Base-by-base conservation (phyloP, 2,113 vertebrate genomes). In the Sminthopsis crassicaudata region DNA sequence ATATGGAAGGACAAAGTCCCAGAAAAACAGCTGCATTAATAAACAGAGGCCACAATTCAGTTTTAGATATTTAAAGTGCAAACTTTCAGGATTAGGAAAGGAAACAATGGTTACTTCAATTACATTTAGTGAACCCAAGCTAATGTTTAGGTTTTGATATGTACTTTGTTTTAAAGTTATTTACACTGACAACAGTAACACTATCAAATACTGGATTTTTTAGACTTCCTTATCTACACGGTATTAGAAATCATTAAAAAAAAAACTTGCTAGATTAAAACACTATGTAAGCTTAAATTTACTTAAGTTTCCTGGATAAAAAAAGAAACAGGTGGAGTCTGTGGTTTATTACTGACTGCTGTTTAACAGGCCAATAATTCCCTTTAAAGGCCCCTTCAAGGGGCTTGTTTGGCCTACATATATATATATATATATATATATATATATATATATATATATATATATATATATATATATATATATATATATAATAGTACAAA, bases 41-140 rank as follows among this genome's bases (percentile, higher is more conserved):
- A 94, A 23, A 94, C 36, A n/a, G 24, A 95, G 46, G 95, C 55
- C 90, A 96, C 22, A 88, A 93, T 95, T 90, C 89, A n/a, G 30
- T 23, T 51, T 23, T 91, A 91, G 5, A 84, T 24, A 93, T 90
- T 89, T 95, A 93, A 96, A 94, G 30, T 48, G 19, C 0, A 53
- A 53, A 42, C 19, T 96, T 23, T 42, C n/a, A 53, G 53, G 89
- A 53, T 90, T 53, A 53, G 10, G 26, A 24, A 84, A 57, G 53
- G 48, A 93, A 23, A 50, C 67, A 90, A 26, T 50, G 19, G 54
- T 60, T 48, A 92, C 42, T 55, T 94, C 42, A 55, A 84, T 67
- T 46, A 3, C 57, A 57, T 48, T 94, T 53, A 57, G 36, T 53
- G 46, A 95, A 24, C 48, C 67, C 9, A 24, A 94, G 26, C 24